A percentile compares a stretch with the other conserved stretches of the same genome.
Conservation (phyloP, 2,888 invertebrate species). For the Drosophila limbata region DNA sequence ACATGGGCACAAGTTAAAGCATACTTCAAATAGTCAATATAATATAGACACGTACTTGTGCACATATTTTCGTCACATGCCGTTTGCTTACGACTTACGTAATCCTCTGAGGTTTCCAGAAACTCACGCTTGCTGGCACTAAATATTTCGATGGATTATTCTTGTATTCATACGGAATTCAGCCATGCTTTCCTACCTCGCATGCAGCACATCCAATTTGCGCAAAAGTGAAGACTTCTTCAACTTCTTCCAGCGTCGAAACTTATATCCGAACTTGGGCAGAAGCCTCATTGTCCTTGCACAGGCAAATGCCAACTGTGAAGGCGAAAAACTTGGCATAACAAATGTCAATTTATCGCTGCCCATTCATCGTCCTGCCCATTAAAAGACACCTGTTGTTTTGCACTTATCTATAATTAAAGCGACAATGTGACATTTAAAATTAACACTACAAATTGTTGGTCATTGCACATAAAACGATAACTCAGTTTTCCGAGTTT, state of each 20-base stretch:
- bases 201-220: slow-evolving; percentile 56
- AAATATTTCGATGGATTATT: background rate
- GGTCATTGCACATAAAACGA: slow-evolving; percentile 1
- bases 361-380: slow-evolving; percentile 34
- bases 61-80: slow-evolving; percentile 15
- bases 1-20: background rate
- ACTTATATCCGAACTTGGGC: slow-evolving; percentile 54
- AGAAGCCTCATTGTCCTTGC: slow-evolving; percentile 62
- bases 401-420: slow-evolving; percentile 71
- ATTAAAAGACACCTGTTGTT: slow-evolving; percentile 71
- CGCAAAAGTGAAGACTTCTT: slow-evolving; percentile 49
- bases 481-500: background rate
- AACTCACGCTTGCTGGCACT: slow-evolving; percentile 54
- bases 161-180: background rate
- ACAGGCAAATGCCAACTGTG: slow-evolving; percentile 28
- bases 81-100: slow-evolving; percentile 36
- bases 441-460: slow-evolving; percentile 38
- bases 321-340: background rate
- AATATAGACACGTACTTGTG: background rate
- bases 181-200: slow-evolving; percentile 36
- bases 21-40: background rate
- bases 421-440: slow-evolving; percentile 18
- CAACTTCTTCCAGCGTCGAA: slow-evolving; percentile 49
- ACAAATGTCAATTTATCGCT: background rate
- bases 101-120: slow-evolving; percentile 44